A percentile compares a stretch with the other conserved stretches of the same genome.
These are phyloP conservation scores for Diglossa brunneiventris DNA, from an alignment of 2,113 vertebrate species.

Conservation along the genomic window DNA sequence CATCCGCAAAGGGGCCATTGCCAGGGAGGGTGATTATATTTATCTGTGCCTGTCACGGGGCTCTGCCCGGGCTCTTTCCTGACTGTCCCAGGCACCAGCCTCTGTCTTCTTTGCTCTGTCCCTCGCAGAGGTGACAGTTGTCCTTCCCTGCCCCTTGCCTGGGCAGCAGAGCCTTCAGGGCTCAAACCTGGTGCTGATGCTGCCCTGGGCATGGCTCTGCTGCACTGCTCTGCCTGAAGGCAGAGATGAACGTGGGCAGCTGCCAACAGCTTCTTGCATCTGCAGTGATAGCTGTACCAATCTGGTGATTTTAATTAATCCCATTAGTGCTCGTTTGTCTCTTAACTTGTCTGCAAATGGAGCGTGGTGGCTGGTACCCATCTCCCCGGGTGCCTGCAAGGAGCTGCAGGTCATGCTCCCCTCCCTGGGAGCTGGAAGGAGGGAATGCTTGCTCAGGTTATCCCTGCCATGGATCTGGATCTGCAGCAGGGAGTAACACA, in stretches of 20 bases:
- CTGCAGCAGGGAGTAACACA: neutral
- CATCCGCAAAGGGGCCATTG: slow-evolving; percentile 24
- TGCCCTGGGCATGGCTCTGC: neutral
- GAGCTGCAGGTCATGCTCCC: neutral
- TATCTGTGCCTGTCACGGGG: slow-evolving; percentile 39
- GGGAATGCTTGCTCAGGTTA: neutral
- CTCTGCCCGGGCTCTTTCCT: neutral
- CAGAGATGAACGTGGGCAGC: neutral
- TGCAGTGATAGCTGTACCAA: neutral
- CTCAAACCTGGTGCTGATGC: neutral
- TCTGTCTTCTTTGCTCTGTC: neutral
- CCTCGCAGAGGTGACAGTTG: neutral
- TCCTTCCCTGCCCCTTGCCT: neutral
- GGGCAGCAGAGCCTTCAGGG: neutral
- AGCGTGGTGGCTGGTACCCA: neutral
- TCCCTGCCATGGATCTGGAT: neutral
- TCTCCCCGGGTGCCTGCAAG: rapidly evolving
- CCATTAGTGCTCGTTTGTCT: neutral
- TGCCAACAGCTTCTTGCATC: neutral
- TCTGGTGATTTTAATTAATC: neutral
- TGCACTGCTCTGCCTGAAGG: neutral
- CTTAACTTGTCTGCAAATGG: neutral
- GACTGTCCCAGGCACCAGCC: neutral
- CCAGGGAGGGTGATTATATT: slow-evolving; percentile 50
- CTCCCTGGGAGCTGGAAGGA: neutral